Percentiles rank a stretch among this genome's conserved stretches.
phyloP scores from a whole-genome alignment of 2,113 vertebrate genomes.

The Chamaea fasciata region DNA sequence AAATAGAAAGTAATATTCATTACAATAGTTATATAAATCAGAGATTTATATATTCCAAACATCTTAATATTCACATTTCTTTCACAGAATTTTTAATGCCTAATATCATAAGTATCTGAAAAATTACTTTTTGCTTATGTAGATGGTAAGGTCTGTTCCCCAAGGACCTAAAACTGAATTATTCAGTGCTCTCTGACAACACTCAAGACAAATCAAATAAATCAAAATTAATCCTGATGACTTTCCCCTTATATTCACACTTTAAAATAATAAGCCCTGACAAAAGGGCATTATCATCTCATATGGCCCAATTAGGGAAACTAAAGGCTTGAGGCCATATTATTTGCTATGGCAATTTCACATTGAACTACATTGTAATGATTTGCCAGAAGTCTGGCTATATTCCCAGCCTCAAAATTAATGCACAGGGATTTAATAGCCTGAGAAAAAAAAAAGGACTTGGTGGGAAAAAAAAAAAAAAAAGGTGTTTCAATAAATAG shows the following conservation, averaged over 20 bases:
- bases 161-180: conserved; percentile 38
- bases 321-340: background rate
- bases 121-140: conserved; percentile 34
- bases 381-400: background rate
- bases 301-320: conserved; percentile 51
- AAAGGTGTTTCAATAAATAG: background rate
- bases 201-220: conserved; percentile 60
- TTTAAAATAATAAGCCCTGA: conserved; percentile 52
- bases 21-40: background rate
- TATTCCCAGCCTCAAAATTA: conserved; percentile 1
- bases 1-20: background rate
- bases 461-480: background rate
- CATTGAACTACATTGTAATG: background rate
- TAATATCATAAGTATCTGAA: conserved; percentile 16
- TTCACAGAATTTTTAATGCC: background rate
- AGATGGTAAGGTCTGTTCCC: conserved; percentile 44
- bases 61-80: background rate
- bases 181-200: conserved; percentile 44
- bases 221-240: conserved; percentile 20
- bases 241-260: conserved; percentile 22
- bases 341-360: conserved; percentile 24
- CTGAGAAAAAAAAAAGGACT: background rate
- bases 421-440: background rate
- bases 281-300: conserved; percentile 31
- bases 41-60: background rate